Evolutionary conservation across 2,797 vertebrate genomes (phyloP).

Genomic region (Serranus cabrilla): DNA sequence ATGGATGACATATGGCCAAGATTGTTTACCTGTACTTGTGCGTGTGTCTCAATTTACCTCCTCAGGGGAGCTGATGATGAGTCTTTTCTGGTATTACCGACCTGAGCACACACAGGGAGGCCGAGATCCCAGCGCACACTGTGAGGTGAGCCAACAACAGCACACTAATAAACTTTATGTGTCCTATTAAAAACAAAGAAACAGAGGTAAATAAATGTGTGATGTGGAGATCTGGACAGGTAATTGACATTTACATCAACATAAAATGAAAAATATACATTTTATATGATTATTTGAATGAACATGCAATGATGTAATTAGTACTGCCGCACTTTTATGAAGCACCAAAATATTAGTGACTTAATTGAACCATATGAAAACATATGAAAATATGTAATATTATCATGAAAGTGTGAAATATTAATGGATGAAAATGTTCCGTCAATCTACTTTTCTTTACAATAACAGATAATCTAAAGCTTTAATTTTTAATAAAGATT

Average conservation of each 20-base stretch:
- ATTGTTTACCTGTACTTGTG: conserved; percentile 45
- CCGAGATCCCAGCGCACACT: conserved; percentile 95
- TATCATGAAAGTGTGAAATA: background rate
- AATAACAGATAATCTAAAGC: too few species aligned
- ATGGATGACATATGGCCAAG: conserved; percentile 19
- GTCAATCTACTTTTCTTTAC: background rate
- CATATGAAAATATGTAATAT: background rate
- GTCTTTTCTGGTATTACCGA: conserved; percentile 99
- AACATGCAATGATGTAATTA: background rate
- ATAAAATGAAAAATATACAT: background rate
- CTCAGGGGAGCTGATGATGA: conserved; percentile 99
- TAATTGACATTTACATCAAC: background rate
- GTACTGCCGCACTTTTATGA: background rate
- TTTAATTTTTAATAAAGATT: too few species aligned
- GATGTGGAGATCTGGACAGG: background rate
- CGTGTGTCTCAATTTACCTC: conserved; percentile 37
- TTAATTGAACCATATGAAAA: background rate
- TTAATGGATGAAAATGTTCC: background rate
- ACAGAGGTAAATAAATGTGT: background rate
- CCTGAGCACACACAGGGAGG: conserved; percentile 99
- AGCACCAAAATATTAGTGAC: background rate
- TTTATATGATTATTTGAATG: background rate
- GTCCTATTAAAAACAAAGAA: background rate
- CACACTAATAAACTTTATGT: background rate
- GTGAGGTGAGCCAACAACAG: conserved; percentile 89